Percentiles rank a stretch among this genome's conserved stretches.
Evolutionary conservation across 2,113 vertebrate genomes (phyloP).

Genomic region (Heptranchias perlo): DNA sequence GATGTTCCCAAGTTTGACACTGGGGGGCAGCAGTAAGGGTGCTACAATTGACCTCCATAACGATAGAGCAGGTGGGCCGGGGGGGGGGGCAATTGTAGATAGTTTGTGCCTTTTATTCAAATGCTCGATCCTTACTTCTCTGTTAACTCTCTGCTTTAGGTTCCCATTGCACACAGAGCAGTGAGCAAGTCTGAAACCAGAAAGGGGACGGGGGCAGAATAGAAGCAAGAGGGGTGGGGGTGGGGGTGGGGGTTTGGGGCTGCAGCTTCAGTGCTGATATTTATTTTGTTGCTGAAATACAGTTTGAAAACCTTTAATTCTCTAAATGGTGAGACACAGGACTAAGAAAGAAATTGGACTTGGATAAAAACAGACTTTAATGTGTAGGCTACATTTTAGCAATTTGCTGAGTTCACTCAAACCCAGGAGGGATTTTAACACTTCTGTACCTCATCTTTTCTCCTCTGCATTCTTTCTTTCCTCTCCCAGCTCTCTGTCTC

Average conservation of each 20-base stretch:
- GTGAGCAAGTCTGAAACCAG: too few species aligned
- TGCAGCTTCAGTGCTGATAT: neutral
- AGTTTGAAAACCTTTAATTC: neutral
- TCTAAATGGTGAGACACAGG: neutral
- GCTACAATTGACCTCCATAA: too few species aligned
- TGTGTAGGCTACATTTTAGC: neutral
- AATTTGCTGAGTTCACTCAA: neutral
- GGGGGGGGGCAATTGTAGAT: too few species aligned
- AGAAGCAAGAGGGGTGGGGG: neutral
- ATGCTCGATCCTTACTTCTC: too few species aligned
- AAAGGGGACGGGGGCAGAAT: neutral
- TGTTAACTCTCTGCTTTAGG: too few species aligned
- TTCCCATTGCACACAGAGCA: too few species aligned
- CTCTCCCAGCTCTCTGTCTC: neutral
- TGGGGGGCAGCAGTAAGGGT: too few species aligned
- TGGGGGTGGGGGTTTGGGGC: neutral
- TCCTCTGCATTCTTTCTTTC: too few species aligned
- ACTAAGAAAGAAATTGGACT: neutral
- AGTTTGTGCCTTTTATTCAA: too few species aligned
- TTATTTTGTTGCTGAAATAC: neutral
- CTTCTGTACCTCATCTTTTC: too few species aligned
- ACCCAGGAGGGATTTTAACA: neutral
- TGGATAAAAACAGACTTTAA: neutral
- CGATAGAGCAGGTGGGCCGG: too few species aligned
- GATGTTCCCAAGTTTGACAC: too few species aligned